These are phyloP conservation scores for Metopolophium dirhodum DNA, from an alignment of 1,140 invertebrate genomes.

Conservation along the genomic window DNA sequence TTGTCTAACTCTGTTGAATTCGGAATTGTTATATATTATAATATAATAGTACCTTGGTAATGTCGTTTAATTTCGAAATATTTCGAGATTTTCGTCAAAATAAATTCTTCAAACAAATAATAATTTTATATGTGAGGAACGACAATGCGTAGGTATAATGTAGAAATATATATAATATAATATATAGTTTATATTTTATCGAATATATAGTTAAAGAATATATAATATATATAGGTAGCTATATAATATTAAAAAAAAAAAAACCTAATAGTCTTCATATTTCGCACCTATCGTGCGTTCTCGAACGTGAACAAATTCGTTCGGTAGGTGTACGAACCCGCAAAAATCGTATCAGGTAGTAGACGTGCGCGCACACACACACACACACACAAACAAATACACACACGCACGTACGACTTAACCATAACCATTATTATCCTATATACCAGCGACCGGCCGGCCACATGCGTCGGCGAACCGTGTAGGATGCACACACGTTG, in stretches of 20 bases:
- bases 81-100: not conserved
- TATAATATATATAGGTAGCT: not conserved
- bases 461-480: conserved; percentile 47
- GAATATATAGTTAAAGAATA: not conserved
- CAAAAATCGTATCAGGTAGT: not conserved
- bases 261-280: not conserved
- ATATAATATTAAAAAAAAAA: not conserved
- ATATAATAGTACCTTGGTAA: not conserved
- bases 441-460: not conserved
- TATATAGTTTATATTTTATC: not conserved
- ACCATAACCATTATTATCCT: conserved; percentile 32
- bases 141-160: not conserved
- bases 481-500: conserved; percentile 31
- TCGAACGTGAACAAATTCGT: not conserved
- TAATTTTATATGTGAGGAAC: not conserved
- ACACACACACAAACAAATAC: not conserved
- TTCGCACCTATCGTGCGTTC: not conserved
- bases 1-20: not conserved
- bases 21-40: not conserved
- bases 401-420: not conserved
- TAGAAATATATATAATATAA: not conserved
- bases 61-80: not conserved
- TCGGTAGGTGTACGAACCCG: not conserved
- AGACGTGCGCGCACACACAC: not conserved
- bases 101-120: not conserved